Percentiles rank a stretch among this genome's conserved stretches.
Conservation (phyloP, 2,113 vertebrate species). For the Anhinga rufa region DNA sequence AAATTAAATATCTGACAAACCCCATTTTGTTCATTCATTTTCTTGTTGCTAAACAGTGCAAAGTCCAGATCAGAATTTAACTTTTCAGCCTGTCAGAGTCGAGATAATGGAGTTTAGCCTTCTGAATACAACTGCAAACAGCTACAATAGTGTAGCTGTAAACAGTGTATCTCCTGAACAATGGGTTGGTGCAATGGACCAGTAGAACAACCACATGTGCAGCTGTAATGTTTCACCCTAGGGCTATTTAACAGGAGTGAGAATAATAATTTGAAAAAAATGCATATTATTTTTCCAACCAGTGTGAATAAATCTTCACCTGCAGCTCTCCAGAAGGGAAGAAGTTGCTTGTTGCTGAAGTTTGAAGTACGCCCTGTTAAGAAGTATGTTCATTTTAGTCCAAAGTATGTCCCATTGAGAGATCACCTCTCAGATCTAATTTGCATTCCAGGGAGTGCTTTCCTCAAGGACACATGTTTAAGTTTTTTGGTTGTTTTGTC, state of each 20-base stretch:
- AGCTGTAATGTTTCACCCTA: background rate
- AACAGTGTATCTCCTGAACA: background rate
- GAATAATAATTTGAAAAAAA: background rate
- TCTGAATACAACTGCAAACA: background rate
- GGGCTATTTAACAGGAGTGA: background rate
- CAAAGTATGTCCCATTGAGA: background rate
- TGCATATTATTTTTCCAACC: background rate
- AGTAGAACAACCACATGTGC: background rate
- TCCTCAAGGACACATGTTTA: background rate
- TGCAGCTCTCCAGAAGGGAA: background rate
- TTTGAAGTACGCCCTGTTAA: background rate
- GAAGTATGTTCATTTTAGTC: background rate
- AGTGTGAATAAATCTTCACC: background rate
- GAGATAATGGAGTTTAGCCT: background rate
- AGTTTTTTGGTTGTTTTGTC: background rate
- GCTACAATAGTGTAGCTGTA: background rate
- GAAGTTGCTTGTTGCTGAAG: background rate
- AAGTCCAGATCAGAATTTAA: background rate
- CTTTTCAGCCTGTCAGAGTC: background rate
- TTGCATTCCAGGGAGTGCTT: background rate
- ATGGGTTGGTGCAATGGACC: background rate
- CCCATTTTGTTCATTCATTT: background rate
- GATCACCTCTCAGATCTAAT: background rate
- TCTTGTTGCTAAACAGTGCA: background rate
- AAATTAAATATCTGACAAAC: background rate